These are phyloP conservation scores for Agrochola lychnidis DNA, from an alignment of 2,888 invertebrate species.

Conservation along the genomic window DNA sequence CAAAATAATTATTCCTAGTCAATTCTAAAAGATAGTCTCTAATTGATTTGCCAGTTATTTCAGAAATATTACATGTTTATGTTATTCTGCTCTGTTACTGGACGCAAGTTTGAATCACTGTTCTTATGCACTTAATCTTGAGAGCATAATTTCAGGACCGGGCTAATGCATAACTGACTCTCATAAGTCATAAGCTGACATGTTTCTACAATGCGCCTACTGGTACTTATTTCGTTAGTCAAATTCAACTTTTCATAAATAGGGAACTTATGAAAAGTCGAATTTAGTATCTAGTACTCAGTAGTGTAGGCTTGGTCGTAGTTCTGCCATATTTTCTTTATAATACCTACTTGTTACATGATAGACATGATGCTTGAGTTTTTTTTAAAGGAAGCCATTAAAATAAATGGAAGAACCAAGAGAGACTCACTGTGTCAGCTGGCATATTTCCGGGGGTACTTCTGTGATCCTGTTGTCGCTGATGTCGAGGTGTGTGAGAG, in stretches of 20 bases:
- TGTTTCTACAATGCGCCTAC: neutral
- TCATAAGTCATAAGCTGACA: neutral
- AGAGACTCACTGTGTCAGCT: constrained; percentile 83
- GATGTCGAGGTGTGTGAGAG: constrained; percentile 92
- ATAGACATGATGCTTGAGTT: neutral
- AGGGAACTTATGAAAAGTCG: neutral
- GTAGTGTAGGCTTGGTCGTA: neutral
- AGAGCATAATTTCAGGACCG: neutral
- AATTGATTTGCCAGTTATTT: neutral
- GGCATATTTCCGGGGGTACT: constrained; percentile 92
- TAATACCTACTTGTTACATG: neutral
- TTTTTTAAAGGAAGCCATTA: neutral
- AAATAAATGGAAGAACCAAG: neutral
- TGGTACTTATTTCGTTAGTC: neutral
- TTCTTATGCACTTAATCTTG: neutral
- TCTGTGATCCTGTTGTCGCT: constrained; percentile 92
- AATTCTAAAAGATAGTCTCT: neutral
- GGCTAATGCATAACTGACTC: neutral
- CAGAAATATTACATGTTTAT: neutral
- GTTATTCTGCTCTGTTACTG: neutral
- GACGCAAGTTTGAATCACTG: neutral
- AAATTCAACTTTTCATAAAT: neutral
- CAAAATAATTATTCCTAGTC: neutral
- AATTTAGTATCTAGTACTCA: neutral
- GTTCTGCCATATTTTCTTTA: neutral